Base-by-base conservation (phyloP, 2,797 vertebrate species). In the Phylloscopus collybita region DNA sequence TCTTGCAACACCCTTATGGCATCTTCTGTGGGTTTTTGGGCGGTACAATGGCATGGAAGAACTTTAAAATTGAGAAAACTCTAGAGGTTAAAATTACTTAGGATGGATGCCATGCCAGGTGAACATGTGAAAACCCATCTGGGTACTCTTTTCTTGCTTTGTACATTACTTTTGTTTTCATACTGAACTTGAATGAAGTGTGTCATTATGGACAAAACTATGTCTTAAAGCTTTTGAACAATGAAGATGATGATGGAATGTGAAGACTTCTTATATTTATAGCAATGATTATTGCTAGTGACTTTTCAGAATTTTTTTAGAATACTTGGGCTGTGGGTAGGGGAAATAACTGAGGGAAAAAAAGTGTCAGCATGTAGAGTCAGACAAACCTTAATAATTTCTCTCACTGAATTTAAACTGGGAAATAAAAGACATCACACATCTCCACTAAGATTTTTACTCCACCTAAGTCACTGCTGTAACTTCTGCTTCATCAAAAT, bases 321-420 rank as follows among this genome's bases (percentile, higher is more conserved):
- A 72, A 60, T 60, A 23, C 59, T 88, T 95, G 78, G 25, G 29
- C 18, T 61, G 57, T 70, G 36, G 34, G 15, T 54, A 90, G 79
- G 82, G 10, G 6, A 62, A 53, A 85, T 54, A 89, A 92, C 18
- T 14, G 49, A 90, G 27, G 44, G 21, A 4, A 59, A 80, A 80
- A 78, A 70, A 57, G 13, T n/a, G 29, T 54, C 51, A 69, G 60
- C 87, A 17, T 14, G 83, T 50, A 54, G 38, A 71, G 9, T 91
- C 59, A 38, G 49, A 72, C 11, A 64, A 40, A 7, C 12, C 73
- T 7, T 34, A 30, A 49, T 42, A 11, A 34, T 66, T 90, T 80
- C 73, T 84, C 54, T 92, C 15, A n/a, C 59, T 85, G 50, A 84
- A 70, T 38, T 50, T 78, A 80, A 95, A 32, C 22, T 80, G 62